These are phyloP conservation scores for Naja naja DNA, from an alignment of 2,113 vertebrate species.

Conservation along the genomic window DNA sequence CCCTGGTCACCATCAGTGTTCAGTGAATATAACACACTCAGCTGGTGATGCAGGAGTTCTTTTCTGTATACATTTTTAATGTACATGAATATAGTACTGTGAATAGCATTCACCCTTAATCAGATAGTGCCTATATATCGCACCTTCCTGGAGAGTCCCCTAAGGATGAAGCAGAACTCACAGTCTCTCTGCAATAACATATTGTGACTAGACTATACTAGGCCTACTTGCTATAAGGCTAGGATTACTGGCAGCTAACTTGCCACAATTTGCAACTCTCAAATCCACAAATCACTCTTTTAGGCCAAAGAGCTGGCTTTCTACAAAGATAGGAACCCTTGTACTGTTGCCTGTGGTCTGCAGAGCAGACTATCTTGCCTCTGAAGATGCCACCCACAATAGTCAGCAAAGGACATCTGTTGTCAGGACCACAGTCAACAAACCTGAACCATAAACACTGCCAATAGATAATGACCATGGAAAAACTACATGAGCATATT, in stretches of 20 bases:
- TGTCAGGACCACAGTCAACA: background rate
- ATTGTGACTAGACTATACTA: background rate
- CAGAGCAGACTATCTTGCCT: background rate
- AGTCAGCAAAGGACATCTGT: background rate
- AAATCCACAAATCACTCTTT: background rate
- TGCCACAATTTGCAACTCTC: background rate
- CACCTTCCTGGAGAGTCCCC: background rate
- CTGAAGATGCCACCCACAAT: background rate
- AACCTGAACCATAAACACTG: background rate
- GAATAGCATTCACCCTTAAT: background rate
- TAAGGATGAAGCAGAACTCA: background rate
- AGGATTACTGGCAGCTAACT: background rate
- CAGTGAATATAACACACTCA: background rate
- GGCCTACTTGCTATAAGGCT: background rate
- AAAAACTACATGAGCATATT: background rate
- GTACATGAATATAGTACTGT: background rate
- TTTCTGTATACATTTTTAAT: background rate
- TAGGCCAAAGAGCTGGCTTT: background rate
- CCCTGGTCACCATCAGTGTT: background rate
- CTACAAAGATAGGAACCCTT: background rate
- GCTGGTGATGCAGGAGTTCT: background rate
- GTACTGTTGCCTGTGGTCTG: background rate
- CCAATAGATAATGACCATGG: background rate
- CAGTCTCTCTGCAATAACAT: background rate
- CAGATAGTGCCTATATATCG: background rate